Evolutionary conservation across 2,797 vertebrate genomes (phyloP), one percentile per base, ranked within the genome.

Genomic region (Telmatherina bonti): DNA sequence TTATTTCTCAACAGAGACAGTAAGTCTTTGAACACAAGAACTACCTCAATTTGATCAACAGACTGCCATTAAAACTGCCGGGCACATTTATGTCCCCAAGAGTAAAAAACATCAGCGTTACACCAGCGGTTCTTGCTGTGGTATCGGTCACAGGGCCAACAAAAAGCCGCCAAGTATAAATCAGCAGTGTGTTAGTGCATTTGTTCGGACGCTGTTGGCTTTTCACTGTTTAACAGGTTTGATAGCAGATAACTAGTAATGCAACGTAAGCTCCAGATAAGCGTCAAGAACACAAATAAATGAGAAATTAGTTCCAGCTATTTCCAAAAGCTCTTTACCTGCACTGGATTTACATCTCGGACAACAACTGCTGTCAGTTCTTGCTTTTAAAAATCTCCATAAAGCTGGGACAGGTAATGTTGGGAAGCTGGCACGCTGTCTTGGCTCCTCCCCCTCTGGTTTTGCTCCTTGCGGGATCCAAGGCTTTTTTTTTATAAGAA

Each of bases 41-140:
- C 63, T 2, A 53, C 26, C 51, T 53, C 20, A 70, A 69, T 74
- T 13, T 45, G 72, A 71, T 79, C 81, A 76, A 62, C 62, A 43
- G 68, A 57, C 72, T 74, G 41, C 62, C 47, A 33, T 58, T 47
- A 62, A 62, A 72, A 74, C 56, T 78, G 71, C 75, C 64, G 65
- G 68, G 54, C 29, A 20, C 27, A 36, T 74, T 72, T 27, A 26
- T 5, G 24, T 24, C 54, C 69, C 67, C 51, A 12, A 35, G 59
- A 52, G 68, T 56, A 38, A 29, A 27, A 70, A 64, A 5, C 47
- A 60, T 70, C 67, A 64, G 67, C 49, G 55, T 70, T 35, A 57
- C n/a, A 35, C 64, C 67, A 12, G 0, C 27, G 71, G 59, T 73
- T n/a, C 64, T 31, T 31, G 27, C 61, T 76, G 61, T 26, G 65